These are phyloP conservation scores for Ammospiza nelsoni DNA, from an alignment of 2,113 vertebrate species.

Conservation along the genomic window DNA sequence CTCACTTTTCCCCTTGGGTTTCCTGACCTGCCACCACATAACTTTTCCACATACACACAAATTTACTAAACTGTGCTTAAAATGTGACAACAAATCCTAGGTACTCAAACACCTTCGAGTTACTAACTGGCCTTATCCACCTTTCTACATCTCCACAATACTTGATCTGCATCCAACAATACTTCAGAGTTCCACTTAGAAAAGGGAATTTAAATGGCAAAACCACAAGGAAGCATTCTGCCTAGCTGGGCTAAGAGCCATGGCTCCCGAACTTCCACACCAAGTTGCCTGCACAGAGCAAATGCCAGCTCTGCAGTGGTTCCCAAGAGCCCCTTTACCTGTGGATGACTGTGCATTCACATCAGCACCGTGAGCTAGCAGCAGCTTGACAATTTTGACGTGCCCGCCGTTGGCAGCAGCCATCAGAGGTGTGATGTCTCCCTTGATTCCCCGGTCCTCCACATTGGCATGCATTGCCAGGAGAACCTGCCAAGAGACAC, in stretches of 20 bases:
- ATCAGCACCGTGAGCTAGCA: conserved; percentile 96
- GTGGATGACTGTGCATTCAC: conserved; percentile 98
- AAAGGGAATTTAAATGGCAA: background rate
- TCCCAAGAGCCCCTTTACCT: conserved; percentile 69
- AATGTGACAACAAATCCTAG: background rate
- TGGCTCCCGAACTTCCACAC: rapidly evolving
- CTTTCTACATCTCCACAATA: rapidly evolving
- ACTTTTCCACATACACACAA: rapidly evolving
- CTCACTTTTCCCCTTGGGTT: background rate
- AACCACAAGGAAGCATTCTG: background rate
- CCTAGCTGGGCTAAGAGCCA: background rate
- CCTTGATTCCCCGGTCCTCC: conserved; percentile 97
- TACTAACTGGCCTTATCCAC: background rate
- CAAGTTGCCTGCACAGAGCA: rapidly evolving
- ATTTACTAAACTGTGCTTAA: background rate
- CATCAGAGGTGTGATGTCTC: conserved; percentile 98
- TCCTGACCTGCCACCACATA: background rate
- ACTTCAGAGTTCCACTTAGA: background rate
- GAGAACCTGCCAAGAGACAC: conserved; percentile 82
- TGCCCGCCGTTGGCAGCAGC: conserved; percentile 98
- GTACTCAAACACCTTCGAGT: background rate
- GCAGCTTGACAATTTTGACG: conserved; percentile 97
- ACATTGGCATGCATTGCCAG: conserved; percentile 99
- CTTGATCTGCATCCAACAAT: background rate
- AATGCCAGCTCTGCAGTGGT: rapidly evolving